phyloP scores from a whole-genome alignment of 2,888 invertebrate genomes.

The Dasysyrphus albostriatus region DNA sequence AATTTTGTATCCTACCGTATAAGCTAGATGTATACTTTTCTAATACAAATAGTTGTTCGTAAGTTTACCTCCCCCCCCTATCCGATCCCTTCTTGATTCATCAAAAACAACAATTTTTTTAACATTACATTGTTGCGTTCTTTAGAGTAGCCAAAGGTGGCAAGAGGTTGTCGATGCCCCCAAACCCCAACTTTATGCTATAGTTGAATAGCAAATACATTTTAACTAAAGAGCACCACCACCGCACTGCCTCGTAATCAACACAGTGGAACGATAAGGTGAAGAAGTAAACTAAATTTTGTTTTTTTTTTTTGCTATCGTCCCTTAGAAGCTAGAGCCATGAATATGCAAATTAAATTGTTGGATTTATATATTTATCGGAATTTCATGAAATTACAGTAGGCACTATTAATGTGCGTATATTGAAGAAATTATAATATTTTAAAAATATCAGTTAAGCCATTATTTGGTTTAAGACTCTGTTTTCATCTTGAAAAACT shows the following conservation, averaged over 20 bases:
- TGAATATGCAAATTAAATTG: no score
- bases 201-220: conserved; percentile 8
- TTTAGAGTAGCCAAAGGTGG: conserved; percentile 1
- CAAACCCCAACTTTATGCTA: not conserved
- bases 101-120: not conserved
- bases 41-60: no score
- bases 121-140: not conserved
- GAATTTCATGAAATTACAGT: no score
- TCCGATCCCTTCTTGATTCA: not conserved
- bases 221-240: not conserved
- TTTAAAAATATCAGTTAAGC: no score
- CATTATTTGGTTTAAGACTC: no score
- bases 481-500: no score
- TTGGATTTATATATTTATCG: no score
- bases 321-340: no score
- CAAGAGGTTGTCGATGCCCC: conserved; percentile 5
- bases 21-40: not conserved
- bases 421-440: no score
- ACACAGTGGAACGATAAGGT: not conserved
- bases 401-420: no score
- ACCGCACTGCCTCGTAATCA: not conserved
- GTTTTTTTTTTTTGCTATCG: no score
- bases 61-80: not conserved
- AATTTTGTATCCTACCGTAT: not conserved
- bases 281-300: not conserved